Evolutionary conservation across 2,113 vertebrate species (phyloP).

Genomic region (Phrynosoma blainvillii): DNA sequence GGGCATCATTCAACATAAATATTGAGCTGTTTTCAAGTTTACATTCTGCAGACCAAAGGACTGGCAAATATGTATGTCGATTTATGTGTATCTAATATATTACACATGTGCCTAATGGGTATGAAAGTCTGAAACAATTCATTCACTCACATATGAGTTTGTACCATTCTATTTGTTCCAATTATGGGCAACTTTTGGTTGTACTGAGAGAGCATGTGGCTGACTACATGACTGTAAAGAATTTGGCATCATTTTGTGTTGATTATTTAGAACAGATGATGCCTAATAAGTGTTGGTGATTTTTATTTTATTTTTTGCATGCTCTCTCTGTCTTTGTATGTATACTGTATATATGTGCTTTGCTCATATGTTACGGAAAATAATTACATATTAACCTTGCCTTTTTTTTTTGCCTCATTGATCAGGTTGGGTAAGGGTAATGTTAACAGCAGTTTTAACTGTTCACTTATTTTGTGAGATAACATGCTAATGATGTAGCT

Average conservation of each 20-base stretch:
- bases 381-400: slow-evolving; percentile 29
- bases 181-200: slow-evolving; percentile 17
- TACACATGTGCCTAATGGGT: slow-evolving; percentile 38
- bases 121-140: slow-evolving; percentile 30
- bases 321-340: not conserved
- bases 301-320: slow-evolving; percentile 16
- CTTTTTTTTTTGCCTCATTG: slow-evolving; percentile 11
- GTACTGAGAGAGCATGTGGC: not conserved
- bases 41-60: slow-evolving; percentile 8
- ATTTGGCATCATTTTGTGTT: not conserved
- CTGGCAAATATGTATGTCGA: slow-evolving; percentile 24
- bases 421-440: slow-evolving; percentile 68
- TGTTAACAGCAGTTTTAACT: slow-evolving; percentile 67
- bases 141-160: not conserved
- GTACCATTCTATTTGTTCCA: not conserved
- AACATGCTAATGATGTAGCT: slow-evolving; percentile 76
- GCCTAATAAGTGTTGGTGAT: not conserved
- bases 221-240: slow-evolving; percentile 1
- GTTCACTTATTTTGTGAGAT: slow-evolving; percentile 73
- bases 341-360: not conserved
- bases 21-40: slow-evolving; percentile 10
- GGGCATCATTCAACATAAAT: not conserved
- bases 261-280: slow-evolving; percentile 21
- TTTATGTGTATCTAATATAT: not conserved
- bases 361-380: slow-evolving; percentile 11